These are phyloP conservation scores for Melieria crassipennis DNA, from an alignment of 2,888 invertebrate genomes.

Conservation along the genomic window DNA sequence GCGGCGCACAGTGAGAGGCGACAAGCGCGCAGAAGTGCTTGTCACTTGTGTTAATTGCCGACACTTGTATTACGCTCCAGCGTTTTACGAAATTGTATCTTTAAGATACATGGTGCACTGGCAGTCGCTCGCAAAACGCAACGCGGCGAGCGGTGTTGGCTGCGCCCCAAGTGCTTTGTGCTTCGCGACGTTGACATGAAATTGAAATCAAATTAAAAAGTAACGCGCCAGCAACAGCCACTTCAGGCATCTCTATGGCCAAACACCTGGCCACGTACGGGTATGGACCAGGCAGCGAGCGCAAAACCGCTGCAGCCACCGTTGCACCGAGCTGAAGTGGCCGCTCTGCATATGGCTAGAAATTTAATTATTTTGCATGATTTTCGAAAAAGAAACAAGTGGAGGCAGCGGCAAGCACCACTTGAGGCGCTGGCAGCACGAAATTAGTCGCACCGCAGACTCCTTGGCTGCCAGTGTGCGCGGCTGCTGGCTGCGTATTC, in stretches of 20 bases:
- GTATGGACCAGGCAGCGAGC: not conserved
- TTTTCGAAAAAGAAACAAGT: slow-evolving; percentile 37
- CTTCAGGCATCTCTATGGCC: slow-evolving; percentile 12
- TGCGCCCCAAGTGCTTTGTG: too few species aligned
- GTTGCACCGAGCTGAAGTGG: not conserved
- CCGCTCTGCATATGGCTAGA: slow-evolving; percentile 12
- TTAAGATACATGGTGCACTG: not conserved
- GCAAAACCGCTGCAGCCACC: slow-evolving; percentile 1
- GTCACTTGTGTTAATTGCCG: slow-evolving; percentile 38
- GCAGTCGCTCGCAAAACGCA: not conserved
- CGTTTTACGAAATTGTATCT: not conserved
- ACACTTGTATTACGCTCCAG: slow-evolving; percentile 26
- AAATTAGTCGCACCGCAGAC: slow-evolving; percentile 33
- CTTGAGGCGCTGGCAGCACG: slow-evolving; percentile 1
- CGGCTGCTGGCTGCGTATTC: not conserved
- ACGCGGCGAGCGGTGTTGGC: not conserved
- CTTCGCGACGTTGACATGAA: slow-evolving; percentile 10
- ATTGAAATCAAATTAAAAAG: slow-evolving; percentile 35
- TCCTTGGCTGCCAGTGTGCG: slow-evolving; percentile 20
- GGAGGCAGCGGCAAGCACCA: slow-evolving; percentile 37
- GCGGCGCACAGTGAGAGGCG: not conserved
- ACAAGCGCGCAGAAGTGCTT: slow-evolving; percentile 25
- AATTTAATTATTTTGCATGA: slow-evolving; percentile 46
- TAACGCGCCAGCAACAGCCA: not conserved
- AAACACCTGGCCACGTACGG: slow-evolving; percentile 19